Percentiles rank a stretch among this genome's conserved stretches.
Evolutionary conservation across 2,797 vertebrate species (phyloP).

Genomic region (Scyliorhinus canicula): DNA sequence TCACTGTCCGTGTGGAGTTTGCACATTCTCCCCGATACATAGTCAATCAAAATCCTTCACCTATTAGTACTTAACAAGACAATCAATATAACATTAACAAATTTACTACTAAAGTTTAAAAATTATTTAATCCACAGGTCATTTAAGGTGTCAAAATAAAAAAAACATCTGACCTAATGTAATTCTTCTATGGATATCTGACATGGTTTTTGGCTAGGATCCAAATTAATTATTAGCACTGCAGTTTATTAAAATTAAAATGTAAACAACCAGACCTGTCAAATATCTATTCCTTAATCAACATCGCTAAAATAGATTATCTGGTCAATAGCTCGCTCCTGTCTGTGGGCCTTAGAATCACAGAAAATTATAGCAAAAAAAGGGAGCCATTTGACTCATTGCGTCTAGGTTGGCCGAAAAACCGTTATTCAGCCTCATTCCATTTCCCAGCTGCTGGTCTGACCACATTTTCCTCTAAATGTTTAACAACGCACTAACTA

Average conservation of each 20-base stretch:
- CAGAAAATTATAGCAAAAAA: no score
- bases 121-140: background rate
- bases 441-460: background rate
- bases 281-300: no score
- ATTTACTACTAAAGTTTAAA: background rate
- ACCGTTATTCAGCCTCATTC: no score
- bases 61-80: background rate
- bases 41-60: background rate
- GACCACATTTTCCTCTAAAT: background rate
- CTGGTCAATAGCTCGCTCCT: no score
- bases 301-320: no score
- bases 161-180: background rate
- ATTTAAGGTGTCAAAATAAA: background rate
- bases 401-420: no score
- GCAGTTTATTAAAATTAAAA: background rate
- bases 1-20: no score
- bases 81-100: no score
- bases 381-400: no score
- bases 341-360: no score
- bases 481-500: background rate
- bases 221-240: background rate
- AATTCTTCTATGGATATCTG: background rate
- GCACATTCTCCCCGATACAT: no score
- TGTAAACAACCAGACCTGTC: background rate
- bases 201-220: background rate